A percentile compares a stretch with the other conserved stretches of the same genome.
Conservation (phyloP, 2,888 invertebrate species). For the Morpho helenor region DNA sequence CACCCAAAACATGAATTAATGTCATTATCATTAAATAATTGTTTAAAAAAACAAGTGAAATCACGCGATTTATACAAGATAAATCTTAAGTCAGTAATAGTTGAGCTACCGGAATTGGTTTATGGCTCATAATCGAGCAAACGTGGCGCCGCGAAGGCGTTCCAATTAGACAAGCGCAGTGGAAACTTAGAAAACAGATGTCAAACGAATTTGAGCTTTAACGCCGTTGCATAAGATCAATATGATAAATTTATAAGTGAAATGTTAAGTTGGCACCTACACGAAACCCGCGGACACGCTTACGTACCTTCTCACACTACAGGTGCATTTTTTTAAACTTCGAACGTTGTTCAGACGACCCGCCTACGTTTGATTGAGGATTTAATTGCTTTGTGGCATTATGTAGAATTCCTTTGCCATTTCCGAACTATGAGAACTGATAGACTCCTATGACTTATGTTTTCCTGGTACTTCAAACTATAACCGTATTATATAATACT, state of each 20-base stretch:
- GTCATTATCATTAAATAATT: too few relatives aligned
- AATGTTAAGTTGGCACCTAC: slow-evolving; percentile 2
- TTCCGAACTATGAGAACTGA: slow-evolving; percentile 15
- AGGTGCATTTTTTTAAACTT: slow-evolving; percentile 62
- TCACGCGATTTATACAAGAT: slow-evolving; percentile 36
- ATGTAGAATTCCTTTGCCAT: slow-evolving; percentile 23
- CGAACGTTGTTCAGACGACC: slow-evolving; percentile 42
- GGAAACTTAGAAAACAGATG: slow-evolving; percentile 17
- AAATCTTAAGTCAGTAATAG: slow-evolving; percentile 59
- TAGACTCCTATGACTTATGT: slow-evolving; percentile 7
- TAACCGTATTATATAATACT: too few relatives aligned
- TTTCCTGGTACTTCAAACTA: slow-evolving; percentile 7
- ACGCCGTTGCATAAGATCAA: neutral
- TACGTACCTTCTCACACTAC: slow-evolving; percentile 59
- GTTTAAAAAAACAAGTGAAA: slow-evolving; percentile 27
- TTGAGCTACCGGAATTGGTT: slow-evolving; percentile 74
- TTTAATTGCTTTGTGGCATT: slow-evolving; percentile 44
- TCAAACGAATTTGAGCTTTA: slow-evolving; percentile 35
- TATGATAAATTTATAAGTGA: neutral
- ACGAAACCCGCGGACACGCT: slow-evolving; percentile 8
- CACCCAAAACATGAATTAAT: too few relatives aligned
- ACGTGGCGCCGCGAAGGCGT: slow-evolving; percentile 68
- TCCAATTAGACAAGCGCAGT: slow-evolving; percentile 43
- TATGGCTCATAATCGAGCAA: slow-evolving; percentile 69
- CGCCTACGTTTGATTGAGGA: slow-evolving; percentile 54